These are phyloP conservation scores for Holotrichia oblita DNA, from an alignment of 1,140 invertebrate species.

Conservation along the genomic window DNA sequence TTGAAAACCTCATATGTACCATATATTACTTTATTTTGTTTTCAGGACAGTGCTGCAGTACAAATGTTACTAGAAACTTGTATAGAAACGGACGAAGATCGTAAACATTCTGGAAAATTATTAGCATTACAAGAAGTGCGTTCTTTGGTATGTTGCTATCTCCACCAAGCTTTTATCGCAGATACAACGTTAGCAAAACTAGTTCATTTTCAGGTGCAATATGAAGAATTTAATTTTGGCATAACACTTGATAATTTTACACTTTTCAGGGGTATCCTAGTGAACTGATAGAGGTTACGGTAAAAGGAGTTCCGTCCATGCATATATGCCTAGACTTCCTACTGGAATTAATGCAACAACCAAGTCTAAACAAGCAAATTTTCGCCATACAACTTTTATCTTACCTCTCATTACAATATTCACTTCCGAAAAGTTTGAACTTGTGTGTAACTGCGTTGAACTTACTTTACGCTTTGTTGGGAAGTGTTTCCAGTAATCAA, in stretches of 20 bases:
- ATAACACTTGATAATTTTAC: slow-evolving; percentile 39
- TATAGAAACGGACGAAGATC: slow-evolving; percentile 77
- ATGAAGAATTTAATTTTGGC: slow-evolving; percentile 37
- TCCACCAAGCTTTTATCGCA: slow-evolving; percentile 97
- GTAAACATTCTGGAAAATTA: slow-evolving; percentile 73
- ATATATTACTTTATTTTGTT: slow-evolving; percentile 14
- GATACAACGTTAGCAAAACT: slow-evolving; percentile 95
- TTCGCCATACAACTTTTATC: slow-evolving; percentile 95
- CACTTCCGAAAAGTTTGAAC: slow-evolving; percentile 90
- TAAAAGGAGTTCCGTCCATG: slow-evolving; percentile 96
- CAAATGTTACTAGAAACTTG: slow-evolving; percentile 95
- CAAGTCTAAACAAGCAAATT: slow-evolving; percentile 93
- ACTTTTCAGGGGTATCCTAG: slow-evolving; percentile 84
- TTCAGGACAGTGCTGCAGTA: slow-evolving; percentile 83
- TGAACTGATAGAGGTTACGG: slow-evolving; percentile 87
- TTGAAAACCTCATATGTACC: no score
- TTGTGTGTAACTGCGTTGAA: slow-evolving; percentile 92
- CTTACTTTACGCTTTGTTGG: slow-evolving; percentile 86
- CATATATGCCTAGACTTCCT: slow-evolving; percentile 98
- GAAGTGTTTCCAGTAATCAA: slow-evolving; percentile 80
- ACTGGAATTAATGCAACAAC: slow-evolving; percentile 92
- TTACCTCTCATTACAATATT: slow-evolving; percentile 91
- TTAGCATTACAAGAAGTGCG: slow-evolving; percentile 90
- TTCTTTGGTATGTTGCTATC: slow-evolving; percentile 92
- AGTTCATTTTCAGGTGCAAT: slow-evolving; percentile 93